Evolutionary conservation across 2,888 invertebrate species (phyloP).

Genomic region (Drosophila demipolita): DNA sequence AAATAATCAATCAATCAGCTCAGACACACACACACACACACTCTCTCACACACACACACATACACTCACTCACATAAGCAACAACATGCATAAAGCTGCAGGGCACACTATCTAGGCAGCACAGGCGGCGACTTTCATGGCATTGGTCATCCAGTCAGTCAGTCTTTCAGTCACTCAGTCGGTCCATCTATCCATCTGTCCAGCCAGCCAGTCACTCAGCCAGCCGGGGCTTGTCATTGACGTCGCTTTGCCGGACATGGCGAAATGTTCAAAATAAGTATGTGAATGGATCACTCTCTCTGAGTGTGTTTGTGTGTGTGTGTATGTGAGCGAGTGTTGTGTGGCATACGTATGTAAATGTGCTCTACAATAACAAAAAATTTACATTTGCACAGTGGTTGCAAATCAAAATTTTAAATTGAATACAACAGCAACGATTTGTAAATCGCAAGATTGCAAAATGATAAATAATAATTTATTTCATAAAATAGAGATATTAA

Average conservation of each 20-base stretch:
- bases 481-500: not conserved
- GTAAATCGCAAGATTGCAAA: not conserved
- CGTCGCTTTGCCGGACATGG: slow-evolving; percentile 70
- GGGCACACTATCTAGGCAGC: slow-evolving; percentile 70
- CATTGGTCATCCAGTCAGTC: slow-evolving; percentile 55
- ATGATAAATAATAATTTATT: not conserved
- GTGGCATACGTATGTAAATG: slow-evolving; percentile 65
- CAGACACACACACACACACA: slow-evolving; percentile 48
- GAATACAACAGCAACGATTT: not conserved
- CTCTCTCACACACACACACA: slow-evolving; percentile 4
- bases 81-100: slow-evolving; percentile 61
- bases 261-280: slow-evolving; percentile 76
- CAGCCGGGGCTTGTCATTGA: slow-evolving; percentile 74
- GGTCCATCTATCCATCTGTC: slow-evolving; percentile 23
- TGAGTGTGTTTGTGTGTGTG: slow-evolving; percentile 21
- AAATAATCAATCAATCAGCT: slow-evolving; percentile 85
- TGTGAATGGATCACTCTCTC: slow-evolving; percentile 37
- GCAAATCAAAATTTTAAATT: not conserved
- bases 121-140: slow-evolving; percentile 64
- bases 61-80: not conserved
- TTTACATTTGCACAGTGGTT: slow-evolving; percentile 55
- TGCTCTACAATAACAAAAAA: slow-evolving; percentile 47
- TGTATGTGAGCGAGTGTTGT: slow-evolving; percentile 22
- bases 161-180: slow-evolving; percentile 24
- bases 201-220: slow-evolving; percentile 54